Conservation (phyloP, 2,888 invertebrate genomes). For the Acrobasis consociella region DNA sequence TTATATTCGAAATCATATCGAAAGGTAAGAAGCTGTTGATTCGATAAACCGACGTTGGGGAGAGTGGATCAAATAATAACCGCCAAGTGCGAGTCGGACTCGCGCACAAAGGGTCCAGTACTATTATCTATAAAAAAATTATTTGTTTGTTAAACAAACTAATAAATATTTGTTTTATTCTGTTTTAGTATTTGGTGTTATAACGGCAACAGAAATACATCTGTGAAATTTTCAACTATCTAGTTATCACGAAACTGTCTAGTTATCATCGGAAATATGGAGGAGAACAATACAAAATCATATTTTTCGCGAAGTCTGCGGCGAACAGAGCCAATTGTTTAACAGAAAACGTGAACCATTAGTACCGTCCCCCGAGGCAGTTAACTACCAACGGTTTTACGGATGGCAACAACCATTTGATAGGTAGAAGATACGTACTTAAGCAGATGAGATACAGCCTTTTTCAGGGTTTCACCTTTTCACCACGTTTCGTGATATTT, state of each 20-base stretch:
- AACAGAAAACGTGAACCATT: neutral
- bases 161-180: no score
- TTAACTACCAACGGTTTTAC: slow-evolving; percentile 21
- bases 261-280: no score
- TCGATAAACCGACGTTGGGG: slow-evolving; percentile 15
- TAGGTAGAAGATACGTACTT: slow-evolving; percentile 21
- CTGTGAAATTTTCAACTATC: no score
- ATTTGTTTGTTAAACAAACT: no score
- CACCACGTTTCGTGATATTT: neutral
- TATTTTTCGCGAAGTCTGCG: no score
- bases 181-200: no score
- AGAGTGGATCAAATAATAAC: slow-evolving; percentile 13
- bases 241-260: no score
- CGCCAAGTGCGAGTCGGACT: no score
- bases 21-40: slow-evolving; percentile 14
- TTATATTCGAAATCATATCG: slow-evolving; percentile 19
- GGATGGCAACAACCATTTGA: slow-evolving; percentile 22
- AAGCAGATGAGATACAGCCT: slow-evolving; percentile 4
- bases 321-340: neutral
- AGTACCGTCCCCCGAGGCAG: slow-evolving; percentile 15
- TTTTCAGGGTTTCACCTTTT: neutral
- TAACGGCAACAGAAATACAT: no score
- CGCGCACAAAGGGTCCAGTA: no score
- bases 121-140: no score
- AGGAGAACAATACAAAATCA: no score